phyloP scores from a whole-genome alignment of 1,140 invertebrate genomes.

The Monochamus saltuarius region DNA sequence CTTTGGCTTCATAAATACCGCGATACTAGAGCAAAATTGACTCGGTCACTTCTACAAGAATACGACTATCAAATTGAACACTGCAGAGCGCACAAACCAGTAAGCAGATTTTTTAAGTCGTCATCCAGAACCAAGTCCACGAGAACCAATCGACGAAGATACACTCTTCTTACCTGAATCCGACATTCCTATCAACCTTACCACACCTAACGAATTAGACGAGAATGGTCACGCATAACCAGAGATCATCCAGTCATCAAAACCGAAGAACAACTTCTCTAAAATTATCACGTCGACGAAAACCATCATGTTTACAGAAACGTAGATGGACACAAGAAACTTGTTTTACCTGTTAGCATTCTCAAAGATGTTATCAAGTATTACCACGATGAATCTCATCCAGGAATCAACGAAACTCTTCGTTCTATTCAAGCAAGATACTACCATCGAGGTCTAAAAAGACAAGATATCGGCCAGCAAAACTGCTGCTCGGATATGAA shows the following conservation, averaged over 20 bases:
- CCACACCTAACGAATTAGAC: neutral
- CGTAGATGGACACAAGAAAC: too few species aligned
- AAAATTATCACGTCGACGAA: too few species aligned
- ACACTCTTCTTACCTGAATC: neutral
- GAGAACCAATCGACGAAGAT: neutral
- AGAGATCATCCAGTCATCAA: too few species aligned
- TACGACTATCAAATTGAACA: constrained; percentile 34
- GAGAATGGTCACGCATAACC: neutral
- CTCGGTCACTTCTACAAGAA: constrained; percentile 38
- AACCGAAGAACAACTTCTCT: too few species aligned
- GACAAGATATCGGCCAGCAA: too few species aligned
- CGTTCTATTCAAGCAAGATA: neutral
- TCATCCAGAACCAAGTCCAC: constrained; percentile 5
- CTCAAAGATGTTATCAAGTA: too few species aligned
- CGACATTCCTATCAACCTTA: neutral
- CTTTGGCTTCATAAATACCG: constrained; percentile 36
- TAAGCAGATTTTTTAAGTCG: constrained; percentile 31
- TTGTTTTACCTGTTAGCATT: too few species aligned
- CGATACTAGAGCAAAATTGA: constrained; percentile 38
- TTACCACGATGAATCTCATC: too few species aligned
- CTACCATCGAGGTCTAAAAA: neutral
- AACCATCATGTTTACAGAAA: too few species aligned
- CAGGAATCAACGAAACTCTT: too few species aligned
- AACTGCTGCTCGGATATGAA: too few species aligned
- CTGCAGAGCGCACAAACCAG: constrained; percentile 33